Evolutionary conservation across 2,113 vertebrate species (phyloP).

Genomic region (Aleadryas rufinucha): DNA sequence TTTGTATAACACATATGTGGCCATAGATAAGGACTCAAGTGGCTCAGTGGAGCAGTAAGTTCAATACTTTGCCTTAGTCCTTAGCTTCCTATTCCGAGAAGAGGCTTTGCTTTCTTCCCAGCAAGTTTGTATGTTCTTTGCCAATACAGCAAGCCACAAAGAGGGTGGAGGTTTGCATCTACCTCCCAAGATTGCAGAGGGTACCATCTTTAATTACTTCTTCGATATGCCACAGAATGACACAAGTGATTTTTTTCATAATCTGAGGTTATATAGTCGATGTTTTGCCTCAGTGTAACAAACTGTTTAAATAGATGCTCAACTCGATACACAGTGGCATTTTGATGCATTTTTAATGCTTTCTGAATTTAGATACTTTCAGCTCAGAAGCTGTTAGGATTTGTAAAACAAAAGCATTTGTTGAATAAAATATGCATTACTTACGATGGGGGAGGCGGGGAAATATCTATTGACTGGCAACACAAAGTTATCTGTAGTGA

Average conservation of each 20-base stretch:
- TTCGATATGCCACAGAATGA: rapidly evolving
- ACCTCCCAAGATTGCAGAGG: background rate
- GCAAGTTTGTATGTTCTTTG: background rate
- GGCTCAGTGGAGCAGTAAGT: background rate
- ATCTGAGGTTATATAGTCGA: background rate
- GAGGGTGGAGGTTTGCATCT: background rate
- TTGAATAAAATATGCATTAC: background rate
- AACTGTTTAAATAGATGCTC: background rate
- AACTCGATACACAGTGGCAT: rapidly evolving
- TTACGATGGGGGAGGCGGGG: rapidly evolving
- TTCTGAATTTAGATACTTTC: background rate
- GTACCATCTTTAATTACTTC: background rate
- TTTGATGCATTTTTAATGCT: background rate
- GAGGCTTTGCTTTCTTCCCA: background rate
- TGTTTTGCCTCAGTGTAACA: background rate
- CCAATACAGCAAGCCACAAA: background rate
- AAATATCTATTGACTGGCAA: background rate
- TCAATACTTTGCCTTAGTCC: background rate
- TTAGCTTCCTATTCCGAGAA: background rate
- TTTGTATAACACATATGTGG: rapidly evolving
- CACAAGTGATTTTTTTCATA: background rate
- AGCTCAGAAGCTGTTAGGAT: background rate
- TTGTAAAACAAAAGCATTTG: background rate
- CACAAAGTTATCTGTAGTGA: background rate
- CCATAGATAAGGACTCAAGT: background rate